A percentile compares a stretch with the other conserved stretches of the same genome.
Conservation (phyloP, 2,888 invertebrate species). For the Orchestes rusci region DNA sequence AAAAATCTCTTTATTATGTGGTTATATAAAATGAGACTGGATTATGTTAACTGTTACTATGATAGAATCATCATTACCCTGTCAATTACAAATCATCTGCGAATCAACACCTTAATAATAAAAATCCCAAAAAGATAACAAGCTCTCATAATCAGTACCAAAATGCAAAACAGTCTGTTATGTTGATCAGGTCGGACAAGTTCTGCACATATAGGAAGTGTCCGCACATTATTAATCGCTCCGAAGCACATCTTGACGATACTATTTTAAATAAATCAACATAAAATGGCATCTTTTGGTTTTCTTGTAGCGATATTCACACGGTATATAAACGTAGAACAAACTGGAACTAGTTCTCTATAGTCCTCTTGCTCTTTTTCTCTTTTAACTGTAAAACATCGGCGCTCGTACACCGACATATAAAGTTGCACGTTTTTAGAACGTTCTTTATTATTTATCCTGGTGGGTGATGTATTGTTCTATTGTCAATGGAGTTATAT, state of each 20-base stretch:
- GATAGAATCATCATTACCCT: too few relatives aligned
- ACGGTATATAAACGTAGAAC: slow-evolving; percentile 17
- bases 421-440: slow-evolving; percentile 18
- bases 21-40: too few relatives aligned
- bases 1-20: too few relatives aligned
- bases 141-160: too few relatives aligned
- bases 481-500: too few relatives aligned
- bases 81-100: too few relatives aligned
- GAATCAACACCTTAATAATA: too few relatives aligned
- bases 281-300: slow-evolving; percentile 24
- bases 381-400: slow-evolving; percentile 20
- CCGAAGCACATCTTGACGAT: slow-evolving; percentile 22
- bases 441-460: too few relatives aligned
- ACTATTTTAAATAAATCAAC: slow-evolving; percentile 32
- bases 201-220: slow-evolving; percentile 12
- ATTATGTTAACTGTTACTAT: too few relatives aligned
- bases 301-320: slow-evolving; percentile 21
- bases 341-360: slow-evolving; percentile 18
- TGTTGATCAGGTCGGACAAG: slow-evolving; percentile 8
- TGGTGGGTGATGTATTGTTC: too few relatives aligned
- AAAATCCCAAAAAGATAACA: too few relatives aligned
- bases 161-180: background rate
- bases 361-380: slow-evolving; percentile 18
- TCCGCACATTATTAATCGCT: slow-evolving; percentile 17
- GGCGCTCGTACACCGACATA: slow-evolving; percentile 10